Evolutionary conservation across 2,113 vertebrate species (phyloP), one percentile per base, ranked within the genome.

Genomic region (Strigops habroptila): DNA sequence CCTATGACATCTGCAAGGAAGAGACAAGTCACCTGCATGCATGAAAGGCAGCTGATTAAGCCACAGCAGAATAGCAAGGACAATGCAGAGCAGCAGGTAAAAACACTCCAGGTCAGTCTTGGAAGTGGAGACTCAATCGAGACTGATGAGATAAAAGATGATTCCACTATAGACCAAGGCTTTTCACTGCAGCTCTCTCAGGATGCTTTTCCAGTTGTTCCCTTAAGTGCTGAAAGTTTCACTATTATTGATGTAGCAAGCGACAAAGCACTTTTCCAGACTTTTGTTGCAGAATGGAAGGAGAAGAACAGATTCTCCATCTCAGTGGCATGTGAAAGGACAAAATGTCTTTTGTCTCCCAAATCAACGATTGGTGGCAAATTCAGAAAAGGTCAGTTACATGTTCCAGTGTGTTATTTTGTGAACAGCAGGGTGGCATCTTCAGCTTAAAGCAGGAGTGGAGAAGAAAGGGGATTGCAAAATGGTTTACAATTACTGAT

Each of bases 211-310:
- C 96, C 97, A 9, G 92, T 95, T 18, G 33, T 93, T 62, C 96
- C 98, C 18, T 97, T 97, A 96, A 98, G 97, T 95, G 95, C 97
- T 10, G 98, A 98, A 70, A 92, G 79, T 39, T 99, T 99, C 94
- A 97, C 98, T 55, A 99, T 99, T 92, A 98, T 99, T 71, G 99
- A 99, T 43, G 99, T 99, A 86, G 99, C 98, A 41, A 99, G 99
- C 6, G 92, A 99, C 95, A 97, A 96, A 85, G 81, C 76, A 57
- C 99, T 99, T 60, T 99, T 99, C 67, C 93, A 98, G 88, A 99
- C 98, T 4, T 99, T 99, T 71, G 35, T 99, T 62, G 96, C 97
- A 49, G 99, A 99, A 81, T 99, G 99, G 99, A 98, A 97, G 90
- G 97, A 97, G 37, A 98, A 99, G 94, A 97, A 95, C 65, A 98